Conservation (phyloP, 2,113 vertebrate species). For the Oryzias curvinotus region DNA sequence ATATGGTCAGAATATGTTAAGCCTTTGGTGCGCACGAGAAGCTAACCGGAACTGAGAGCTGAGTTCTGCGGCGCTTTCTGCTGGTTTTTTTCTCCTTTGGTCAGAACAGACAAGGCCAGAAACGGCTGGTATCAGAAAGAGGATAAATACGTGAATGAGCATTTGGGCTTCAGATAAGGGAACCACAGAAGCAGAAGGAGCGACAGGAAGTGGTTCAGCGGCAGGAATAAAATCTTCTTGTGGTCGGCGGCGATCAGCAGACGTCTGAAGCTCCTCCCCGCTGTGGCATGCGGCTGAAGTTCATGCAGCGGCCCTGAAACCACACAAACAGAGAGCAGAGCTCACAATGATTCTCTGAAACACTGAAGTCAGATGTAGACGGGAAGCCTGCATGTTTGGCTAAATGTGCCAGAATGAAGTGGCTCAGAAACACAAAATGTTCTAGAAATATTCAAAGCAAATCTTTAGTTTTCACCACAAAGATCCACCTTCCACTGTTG, state of each 20-base stretch:
- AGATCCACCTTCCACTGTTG: too few species aligned
- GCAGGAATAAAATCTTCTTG: constrained; percentile 25
- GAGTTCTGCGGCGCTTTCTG: constrained; percentile 7
- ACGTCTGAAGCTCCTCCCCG: background rate
- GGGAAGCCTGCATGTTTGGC: too few species aligned
- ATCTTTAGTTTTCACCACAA: too few species aligned
- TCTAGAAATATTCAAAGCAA: too few species aligned
- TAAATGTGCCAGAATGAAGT: too few species aligned
- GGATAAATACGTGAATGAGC: constrained; percentile 35
- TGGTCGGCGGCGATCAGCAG: constrained; percentile 22
- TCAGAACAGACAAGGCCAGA: constrained; percentile 8
- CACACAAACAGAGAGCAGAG: constrained; percentile 20
- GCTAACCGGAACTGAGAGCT: constrained; percentile 47
- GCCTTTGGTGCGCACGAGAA: constrained; percentile 60
- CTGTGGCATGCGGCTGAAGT: constrained; percentile 85
- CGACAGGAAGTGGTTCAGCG: constrained; percentile 36
- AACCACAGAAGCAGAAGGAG: background rate
- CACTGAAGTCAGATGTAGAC: too few species aligned
- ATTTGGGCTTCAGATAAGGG: background rate
- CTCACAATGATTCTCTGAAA: background rate
- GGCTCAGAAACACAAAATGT: too few species aligned
- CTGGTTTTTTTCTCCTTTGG: background rate
- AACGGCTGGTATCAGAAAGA: background rate
- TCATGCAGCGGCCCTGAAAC: constrained; percentile 90
- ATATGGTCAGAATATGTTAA: constrained; percentile 73